phyloP scores from a whole-genome alignment of 2,888 invertebrate species.

The Alsophila aescularia region DNA sequence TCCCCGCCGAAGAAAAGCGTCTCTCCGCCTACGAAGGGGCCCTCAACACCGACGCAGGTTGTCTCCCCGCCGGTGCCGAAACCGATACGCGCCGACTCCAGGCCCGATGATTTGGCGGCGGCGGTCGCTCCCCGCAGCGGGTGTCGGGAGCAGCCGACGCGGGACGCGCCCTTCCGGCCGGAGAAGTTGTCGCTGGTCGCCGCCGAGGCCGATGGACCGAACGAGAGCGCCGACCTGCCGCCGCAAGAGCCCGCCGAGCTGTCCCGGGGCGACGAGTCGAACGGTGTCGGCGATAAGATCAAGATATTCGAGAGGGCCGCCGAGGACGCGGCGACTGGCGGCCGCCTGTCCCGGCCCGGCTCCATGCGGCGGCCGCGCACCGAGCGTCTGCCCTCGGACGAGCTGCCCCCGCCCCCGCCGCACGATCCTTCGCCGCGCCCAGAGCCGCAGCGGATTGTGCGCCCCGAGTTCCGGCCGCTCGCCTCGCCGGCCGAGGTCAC shows the following conservation, averaged over 20 bases:
- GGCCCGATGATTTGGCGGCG: slow-evolving; percentile 38
- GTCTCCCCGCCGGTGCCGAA: slow-evolving; percentile 16
- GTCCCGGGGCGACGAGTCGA: slow-evolving; percentile 57
- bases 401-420: slow-evolving; percentile 34
- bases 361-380: slow-evolving; percentile 62
- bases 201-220: slow-evolving; percentile 22
- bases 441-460: slow-evolving; percentile 75
- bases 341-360: slow-evolving; percentile 66
- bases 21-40: too few relatives aligned
- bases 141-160: slow-evolving; percentile 20
- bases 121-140: neutral
- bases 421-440: slow-evolving; percentile 49
- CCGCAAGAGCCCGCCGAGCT: slow-evolving; percentile 15
- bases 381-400: slow-evolving; percentile 45
- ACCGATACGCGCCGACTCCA: too few relatives aligned
- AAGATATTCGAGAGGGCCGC: slow-evolving; percentile 78
- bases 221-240: slow-evolving; percentile 16
- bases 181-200: slow-evolving; percentile 47
- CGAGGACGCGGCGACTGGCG: slow-evolving; percentile 64
- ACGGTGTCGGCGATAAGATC: slow-evolving; percentile 80
- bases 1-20: slow-evolving; percentile 25
- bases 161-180: slow-evolving; percentile 48
- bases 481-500: slow-evolving; percentile 70
- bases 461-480: slow-evolving; percentile 77
- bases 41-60: slow-evolving; percentile 22